Evolutionary conservation across 1,140 invertebrate genomes (phyloP), one percentile per base, ranked within the genome.

Genomic region (Drosophila murphyi): DNA sequence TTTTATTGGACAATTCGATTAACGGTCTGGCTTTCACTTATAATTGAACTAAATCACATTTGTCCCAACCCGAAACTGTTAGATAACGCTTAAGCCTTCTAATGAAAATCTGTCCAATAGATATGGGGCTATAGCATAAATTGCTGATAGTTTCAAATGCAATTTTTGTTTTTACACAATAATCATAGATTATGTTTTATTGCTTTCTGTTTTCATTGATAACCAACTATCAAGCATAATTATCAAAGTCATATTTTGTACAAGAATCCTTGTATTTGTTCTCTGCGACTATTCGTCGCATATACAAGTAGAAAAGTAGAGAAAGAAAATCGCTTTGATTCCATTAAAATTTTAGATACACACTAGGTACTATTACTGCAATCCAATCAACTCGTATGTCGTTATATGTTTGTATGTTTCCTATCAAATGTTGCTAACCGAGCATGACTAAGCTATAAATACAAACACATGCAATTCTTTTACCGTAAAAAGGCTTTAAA

Each of bases 1-100:
- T 56, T 47, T 72, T 54, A 48, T 68, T 69, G 50, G 56, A 73
- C 83, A 82, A 87, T 87, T 87, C 77, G 80, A 87, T 87, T 87
- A 88, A 68, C 72, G 56, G 62, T 62, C 63, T 62, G 41, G 37
- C 54, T 52, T 59, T 59, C 20, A 45, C 2, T 29, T 4, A 67
- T 51, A 47, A 54, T 61, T 73, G 50, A 20, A n/a, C 41, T 55
- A 61, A 61, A 73, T 60, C 56, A 61, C 56, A 61, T 69, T 69
- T 69, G 29, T 32, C 41, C 10, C 20, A 67, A 29, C 32, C 47
- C 55, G 61, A 73, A 69, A 47, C 6, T 35, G 35, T 7, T 34
- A 45, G 29, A 8, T 61, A 45, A 73, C 54, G 47, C 61, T 67
- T 55, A 12, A 41, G 32, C 56, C 47, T 67, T 47, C 67, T 51